Conservation (phyloP, 2,888 invertebrate species). For the Syritta pipiens region DNA sequence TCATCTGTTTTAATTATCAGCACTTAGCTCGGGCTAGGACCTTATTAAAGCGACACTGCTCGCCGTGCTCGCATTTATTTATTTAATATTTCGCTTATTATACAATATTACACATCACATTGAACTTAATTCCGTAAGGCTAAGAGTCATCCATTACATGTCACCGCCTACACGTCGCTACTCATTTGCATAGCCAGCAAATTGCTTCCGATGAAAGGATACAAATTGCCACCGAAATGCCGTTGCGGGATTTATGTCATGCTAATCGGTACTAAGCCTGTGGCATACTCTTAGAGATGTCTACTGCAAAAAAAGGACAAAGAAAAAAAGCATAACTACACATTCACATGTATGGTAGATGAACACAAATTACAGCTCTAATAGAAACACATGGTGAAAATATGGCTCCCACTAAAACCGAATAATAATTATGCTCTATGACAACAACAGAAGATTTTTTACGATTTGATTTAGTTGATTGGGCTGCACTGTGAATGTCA, state of each 20-base stretch:
- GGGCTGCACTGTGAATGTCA: background rate
- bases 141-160: conserved; percentile 11
- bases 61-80: background rate
- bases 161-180: conserved; percentile 1
- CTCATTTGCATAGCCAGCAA: conserved; percentile 23
- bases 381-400: conserved; percentile 19
- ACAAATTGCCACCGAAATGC: conserved; percentile 16
- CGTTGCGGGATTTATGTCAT: conserved; percentile 14
- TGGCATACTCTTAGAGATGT: background rate
- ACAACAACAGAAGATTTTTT: background rate
- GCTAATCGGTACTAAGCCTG: conserved; percentile 26
- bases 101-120: conserved; percentile 23
- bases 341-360: background rate
- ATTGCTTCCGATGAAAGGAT: conserved; percentile 17
- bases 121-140: background rate
- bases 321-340: background rate
- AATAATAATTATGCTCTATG: conserved; percentile 14
- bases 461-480: background rate
- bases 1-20: conserved; percentile 35
- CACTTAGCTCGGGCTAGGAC: background rate
- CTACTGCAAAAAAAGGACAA: background rate
- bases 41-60: conserved; percentile 1
- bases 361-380: conserved; percentile 27
- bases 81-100: conserved; percentile 30
- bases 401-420: background rate